Evolutionary conservation across 2,888 invertebrate species (phyloP).

Genomic region (Scotopteryx bipunctaria): DNA sequence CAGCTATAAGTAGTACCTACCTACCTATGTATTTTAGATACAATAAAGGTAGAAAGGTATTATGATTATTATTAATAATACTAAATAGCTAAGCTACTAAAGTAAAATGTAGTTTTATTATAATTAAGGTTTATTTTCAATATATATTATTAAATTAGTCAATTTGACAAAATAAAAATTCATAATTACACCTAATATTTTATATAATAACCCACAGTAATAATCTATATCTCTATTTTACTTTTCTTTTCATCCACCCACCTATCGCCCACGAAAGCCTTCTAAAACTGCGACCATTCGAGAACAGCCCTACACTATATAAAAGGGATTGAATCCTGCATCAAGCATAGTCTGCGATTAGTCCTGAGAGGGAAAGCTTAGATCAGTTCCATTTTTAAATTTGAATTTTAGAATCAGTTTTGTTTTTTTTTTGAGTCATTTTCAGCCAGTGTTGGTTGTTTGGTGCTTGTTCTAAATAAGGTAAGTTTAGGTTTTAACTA

Average conservation of each 20-base stretch:
- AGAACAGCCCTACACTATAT: conserved; percentile 14
- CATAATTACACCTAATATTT: not conserved
- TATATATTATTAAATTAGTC: too few relatives aligned
- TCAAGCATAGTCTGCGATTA: conserved; percentile 17
- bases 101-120: too few relatives aligned
- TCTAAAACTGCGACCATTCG: conserved; percentile 10
- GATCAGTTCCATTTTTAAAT: conserved; percentile 7
- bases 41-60: too few relatives aligned
- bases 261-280: not conserved
- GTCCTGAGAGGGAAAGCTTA: conserved; percentile 4
- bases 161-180: not conserved
- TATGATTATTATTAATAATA: too few relatives aligned
- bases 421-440: not conserved
- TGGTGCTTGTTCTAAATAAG: not conserved
- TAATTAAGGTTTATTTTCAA: too few relatives aligned
- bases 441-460: conserved; percentile 3
- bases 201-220: not conserved
- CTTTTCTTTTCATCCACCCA: not conserved
- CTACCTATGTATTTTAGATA: too few relatives aligned
- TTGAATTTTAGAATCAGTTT: conserved; percentile 7
- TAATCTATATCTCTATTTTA: not conserved
- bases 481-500: conserved; percentile 1
- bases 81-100: too few relatives aligned
- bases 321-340: conserved; percentile 9
- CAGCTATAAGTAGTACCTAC: too few relatives aligned